Conservation (phyloP, 2,797 vertebrate genomes). For the Sternotherus odoratus region DNA sequence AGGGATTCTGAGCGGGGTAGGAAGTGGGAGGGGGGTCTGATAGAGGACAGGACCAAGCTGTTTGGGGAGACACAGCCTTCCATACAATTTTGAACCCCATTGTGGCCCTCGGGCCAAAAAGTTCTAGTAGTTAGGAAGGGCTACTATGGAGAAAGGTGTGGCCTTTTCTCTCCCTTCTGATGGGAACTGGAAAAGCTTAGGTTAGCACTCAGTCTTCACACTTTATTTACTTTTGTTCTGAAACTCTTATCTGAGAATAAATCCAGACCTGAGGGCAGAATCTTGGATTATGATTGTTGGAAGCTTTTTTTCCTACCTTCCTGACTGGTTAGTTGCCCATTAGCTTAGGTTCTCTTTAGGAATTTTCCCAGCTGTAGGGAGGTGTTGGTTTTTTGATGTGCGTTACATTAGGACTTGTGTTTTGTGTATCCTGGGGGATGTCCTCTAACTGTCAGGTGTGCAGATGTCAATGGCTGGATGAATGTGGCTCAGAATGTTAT, state of each 20-base stretch:
- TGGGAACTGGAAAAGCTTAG: background rate
- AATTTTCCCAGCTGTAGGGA: background rate
- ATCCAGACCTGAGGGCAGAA: background rate
- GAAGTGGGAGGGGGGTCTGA: too few relatives aligned
- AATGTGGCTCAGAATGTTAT: background rate
- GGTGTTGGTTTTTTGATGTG: too few relatives aligned
- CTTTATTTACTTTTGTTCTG: background rate
- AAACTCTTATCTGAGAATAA: background rate
- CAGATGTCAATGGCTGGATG: background rate
- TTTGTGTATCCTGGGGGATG: background rate
- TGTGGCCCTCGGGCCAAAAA: too few relatives aligned
- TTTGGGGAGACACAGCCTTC: too few relatives aligned
- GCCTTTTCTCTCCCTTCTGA: background rate
- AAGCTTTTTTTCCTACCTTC: background rate
- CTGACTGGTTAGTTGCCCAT: background rate
- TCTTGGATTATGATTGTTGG: background rate
- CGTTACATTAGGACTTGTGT: background rate
- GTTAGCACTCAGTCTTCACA: background rate
- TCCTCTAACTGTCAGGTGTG: background rate
- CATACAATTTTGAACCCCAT: too few relatives aligned
- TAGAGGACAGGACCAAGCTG: too few relatives aligned
- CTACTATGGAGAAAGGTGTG: background rate
- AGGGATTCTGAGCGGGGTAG: too few relatives aligned
- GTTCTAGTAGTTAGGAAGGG: background rate
- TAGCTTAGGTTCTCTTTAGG: background rate